These are phyloP conservation scores for Drosophila bifasciata DNA, from an alignment of 1,140 invertebrate genomes.

Conservation along the genomic window DNA sequence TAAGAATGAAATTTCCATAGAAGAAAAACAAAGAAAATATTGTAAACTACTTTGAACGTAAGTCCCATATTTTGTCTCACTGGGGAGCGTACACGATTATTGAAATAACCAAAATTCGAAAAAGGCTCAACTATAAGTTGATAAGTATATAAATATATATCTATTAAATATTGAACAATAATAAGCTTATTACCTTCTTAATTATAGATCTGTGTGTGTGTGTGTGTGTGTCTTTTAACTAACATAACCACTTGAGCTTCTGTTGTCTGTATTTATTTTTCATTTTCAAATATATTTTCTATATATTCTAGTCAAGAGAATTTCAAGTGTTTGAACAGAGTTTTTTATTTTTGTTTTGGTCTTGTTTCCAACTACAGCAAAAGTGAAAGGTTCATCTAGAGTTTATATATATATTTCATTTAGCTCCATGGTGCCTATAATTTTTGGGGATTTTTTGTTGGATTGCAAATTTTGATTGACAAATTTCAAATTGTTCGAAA, in stretches of 20 bases:
- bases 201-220: too few species aligned
- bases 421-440: constrained; percentile 6
- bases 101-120: too few species aligned
- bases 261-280: too few species aligned
- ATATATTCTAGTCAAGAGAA: neutral
- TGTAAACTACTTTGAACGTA: too few species aligned
- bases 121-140: constrained; percentile 8
- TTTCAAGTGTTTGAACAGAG: constrained; percentile 10
- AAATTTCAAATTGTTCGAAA: constrained; percentile 10
- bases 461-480: neutral
- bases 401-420: neutral
- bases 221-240: constrained; percentile 8
- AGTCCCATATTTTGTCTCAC: too few species aligned
- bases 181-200: constrained; percentile 12
- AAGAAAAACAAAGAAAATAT: too few species aligned
- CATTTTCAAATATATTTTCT: constrained; percentile 11
- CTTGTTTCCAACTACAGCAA: neutral
- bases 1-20: too few species aligned
- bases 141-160: constrained; percentile 13
- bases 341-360: constrained; percentile 1
- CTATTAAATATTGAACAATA: constrained; percentile 38
- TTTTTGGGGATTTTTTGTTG: neutral
- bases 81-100: too few species aligned
- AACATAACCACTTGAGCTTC: constrained; percentile 9
- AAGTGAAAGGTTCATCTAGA: constrained; percentile 6